Percentiles rank a stretch among this genome's conserved stretches.
Conservation (phyloP, 2,888 invertebrate species). For the Hyppa rectilinea region DNA sequence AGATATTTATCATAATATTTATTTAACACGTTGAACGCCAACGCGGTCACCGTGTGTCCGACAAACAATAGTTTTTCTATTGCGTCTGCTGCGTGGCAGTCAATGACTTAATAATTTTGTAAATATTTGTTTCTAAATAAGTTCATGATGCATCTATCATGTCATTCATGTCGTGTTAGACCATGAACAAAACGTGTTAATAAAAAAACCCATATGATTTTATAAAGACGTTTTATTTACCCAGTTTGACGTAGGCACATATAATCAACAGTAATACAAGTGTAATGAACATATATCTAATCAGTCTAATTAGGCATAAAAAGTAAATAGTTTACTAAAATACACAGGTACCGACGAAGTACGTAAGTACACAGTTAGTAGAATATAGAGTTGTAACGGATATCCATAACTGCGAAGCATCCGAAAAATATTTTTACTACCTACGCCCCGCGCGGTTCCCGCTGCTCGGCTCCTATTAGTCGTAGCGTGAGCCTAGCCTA, state of each 20-base stretch:
- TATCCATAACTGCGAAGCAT: background rate
- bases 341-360: conserved; percentile 65
- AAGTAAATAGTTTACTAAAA: conserved; percentile 61
- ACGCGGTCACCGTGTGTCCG: too few species aligned
- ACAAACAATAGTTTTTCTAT: too few species aligned
- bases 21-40: too few species aligned
- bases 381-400: conserved; percentile 23
- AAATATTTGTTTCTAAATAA: conserved; percentile 23
- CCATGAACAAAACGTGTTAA: conserved; percentile 31
- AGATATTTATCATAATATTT: background rate
- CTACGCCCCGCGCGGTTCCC: too few species aligned
- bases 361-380: conserved; percentile 47
- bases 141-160: conserved; percentile 18
- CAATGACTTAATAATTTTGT: too few species aligned
- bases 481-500: too few species aligned
- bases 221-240: conserved; percentile 56
- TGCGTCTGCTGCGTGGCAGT: too few species aligned
- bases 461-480: too few species aligned
- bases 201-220: conserved; percentile 46
- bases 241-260: conserved; percentile 41
- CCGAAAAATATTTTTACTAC: background rate
- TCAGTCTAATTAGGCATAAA: conserved; percentile 72
- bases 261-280: conserved; percentile 54
- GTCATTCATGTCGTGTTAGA: conserved; percentile 22
- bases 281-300: conserved; percentile 62